Evolutionary conservation across 53 echinoderm and acorn worm genomes (phyloP).

Genomic region (Antedon mediterranea): DNA sequence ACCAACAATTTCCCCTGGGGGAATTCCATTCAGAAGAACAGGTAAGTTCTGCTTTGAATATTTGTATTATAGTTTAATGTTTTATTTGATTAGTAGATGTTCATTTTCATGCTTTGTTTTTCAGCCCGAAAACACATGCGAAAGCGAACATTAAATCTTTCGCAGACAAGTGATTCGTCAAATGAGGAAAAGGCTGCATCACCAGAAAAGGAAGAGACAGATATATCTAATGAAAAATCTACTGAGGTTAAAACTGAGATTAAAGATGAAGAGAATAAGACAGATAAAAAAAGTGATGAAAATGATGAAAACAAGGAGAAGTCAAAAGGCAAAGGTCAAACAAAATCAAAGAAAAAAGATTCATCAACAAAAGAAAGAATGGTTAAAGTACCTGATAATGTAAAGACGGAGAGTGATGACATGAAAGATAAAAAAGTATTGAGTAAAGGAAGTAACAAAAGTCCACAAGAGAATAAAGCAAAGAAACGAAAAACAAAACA

Average conservation of each 20-base stretch:
- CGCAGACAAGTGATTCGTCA: neutral
- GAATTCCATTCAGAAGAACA: slow-evolving; percentile 42
- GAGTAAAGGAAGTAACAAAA: neutral
- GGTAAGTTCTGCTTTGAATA: no score
- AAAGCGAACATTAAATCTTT: slow-evolving; percentile 24
- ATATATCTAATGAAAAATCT: slow-evolving; percentile 17
- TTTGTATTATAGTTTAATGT: no score
- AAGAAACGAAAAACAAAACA: slow-evolving; percentile 10
- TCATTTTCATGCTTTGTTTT: neutral
- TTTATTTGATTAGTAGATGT: no score
- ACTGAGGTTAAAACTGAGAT: slow-evolving; percentile 14
- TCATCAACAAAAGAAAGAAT: neutral
- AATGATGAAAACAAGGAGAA: slow-evolving; percentile 5
- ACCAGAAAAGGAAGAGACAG: neutral
- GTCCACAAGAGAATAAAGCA: neutral
- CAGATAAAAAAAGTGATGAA: neutral
- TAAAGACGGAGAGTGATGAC: no score
- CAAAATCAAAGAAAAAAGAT: slow-evolving; percentile 1
- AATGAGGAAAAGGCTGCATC: neutral
- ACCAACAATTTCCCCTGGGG: slow-evolving; percentile 8
- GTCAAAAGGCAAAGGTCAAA: slow-evolving; percentile 6
- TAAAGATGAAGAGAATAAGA: neutral
- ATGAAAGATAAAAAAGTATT: neutral
- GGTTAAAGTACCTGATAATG: neutral
- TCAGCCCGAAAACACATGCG: slow-evolving; percentile 76